Evolutionary conservation across 2,797 vertebrate species (phyloP), one percentile per base, ranked within the genome.

Genomic region (Cephalopachus bancanus): DNA sequence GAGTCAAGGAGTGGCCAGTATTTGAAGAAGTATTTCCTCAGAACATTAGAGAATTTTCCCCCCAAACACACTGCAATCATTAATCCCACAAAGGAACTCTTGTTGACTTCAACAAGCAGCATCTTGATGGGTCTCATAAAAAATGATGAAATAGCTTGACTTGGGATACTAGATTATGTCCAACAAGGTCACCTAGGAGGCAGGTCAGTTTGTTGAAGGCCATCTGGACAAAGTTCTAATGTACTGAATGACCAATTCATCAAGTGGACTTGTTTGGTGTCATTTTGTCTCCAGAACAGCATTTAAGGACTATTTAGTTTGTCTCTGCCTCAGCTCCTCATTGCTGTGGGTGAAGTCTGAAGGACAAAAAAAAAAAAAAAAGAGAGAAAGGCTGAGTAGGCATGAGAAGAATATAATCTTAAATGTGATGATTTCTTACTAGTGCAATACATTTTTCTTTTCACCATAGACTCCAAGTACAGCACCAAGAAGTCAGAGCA

Each of bases 401-500:
- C 30, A 17, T 92, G 67, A 78, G 72, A 95, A 94, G 72, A 96
- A 94, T 64, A 76, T 94, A 88, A 93, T 83, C 44, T 75, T 83
- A 19, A 91, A 71, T 30, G 37, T 44, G 83, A 83, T 86, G 79
- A 93, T 81, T 83, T 95, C 51, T 95, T 86, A 91, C 26, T 26
- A 83, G 22, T 59, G n/a, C 72, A 75, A 20, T 78, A 89, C 30
- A 59, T 90, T 95, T 64, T 93, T 20, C 69, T 87, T 95, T 81
- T 86, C 44, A 91, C 44, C 8, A 79, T 37, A 79, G 17, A 91
- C 26, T 96, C 44, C 19, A 91, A 62, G 87, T 89, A 94, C 4
- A 93, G 53, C 44, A 92, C 44, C 74, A 55, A 69, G 57, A 96
- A 76, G n/a, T 62, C 83, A 67, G 26, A 60, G 62, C n/a, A 93